Conservation (phyloP, 2,113 vertebrate genomes). For the Axis porcinus region DNA sequence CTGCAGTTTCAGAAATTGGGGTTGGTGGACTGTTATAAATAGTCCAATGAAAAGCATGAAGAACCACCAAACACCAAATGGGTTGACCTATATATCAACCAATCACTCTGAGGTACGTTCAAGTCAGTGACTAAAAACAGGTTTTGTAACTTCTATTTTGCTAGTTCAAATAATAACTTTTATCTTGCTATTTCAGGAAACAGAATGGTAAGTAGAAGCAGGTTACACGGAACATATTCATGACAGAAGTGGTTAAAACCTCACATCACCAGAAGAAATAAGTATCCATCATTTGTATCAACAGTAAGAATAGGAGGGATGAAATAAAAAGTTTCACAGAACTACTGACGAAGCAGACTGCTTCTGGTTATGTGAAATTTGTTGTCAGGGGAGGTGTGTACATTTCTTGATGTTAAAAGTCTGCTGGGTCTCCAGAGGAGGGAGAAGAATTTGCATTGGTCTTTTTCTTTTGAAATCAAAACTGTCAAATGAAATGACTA, state of each 20-base stretch:
- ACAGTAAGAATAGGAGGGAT: neutral
- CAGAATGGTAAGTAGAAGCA: neutral
- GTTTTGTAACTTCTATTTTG: neutral
- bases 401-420: neutral
- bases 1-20: neutral
- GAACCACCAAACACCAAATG: neutral
- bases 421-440: neutral
- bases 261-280: neutral
- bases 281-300: neutral
- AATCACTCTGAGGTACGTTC: neutral
- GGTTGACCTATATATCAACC: neutral
- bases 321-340: neutral
- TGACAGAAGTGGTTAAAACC: neutral
- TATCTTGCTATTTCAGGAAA: neutral
- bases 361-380: neutral
- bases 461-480: constrained; percentile 30
- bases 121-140: neutral
- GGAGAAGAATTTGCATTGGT: neutral
- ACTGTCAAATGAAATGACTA: constrained; percentile 14
- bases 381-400: neutral
- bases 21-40: neutral
- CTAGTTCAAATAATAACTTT: neutral
- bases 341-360: neutral
- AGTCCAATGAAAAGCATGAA: neutral
- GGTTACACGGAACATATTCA: neutral